Evolutionary conservation across 2,888 invertebrate genomes (phyloP), one percentile per base, ranked within the genome.

Genomic region (Horisme vitalbata): DNA sequence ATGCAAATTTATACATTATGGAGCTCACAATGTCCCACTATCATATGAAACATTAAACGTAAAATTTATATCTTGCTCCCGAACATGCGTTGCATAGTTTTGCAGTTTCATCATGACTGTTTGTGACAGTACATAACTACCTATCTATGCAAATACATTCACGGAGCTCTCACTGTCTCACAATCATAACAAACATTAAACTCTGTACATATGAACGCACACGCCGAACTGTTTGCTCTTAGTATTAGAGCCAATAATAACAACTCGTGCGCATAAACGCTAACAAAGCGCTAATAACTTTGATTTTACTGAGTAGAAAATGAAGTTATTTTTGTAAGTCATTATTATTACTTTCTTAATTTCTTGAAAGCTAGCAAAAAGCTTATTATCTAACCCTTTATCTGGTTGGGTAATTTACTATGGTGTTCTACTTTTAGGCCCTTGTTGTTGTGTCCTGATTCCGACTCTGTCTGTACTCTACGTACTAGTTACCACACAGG

Each of bases 231-330:
- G 60, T 68, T 68, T 66, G 55, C 53, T 59, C 49, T 59, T 49
- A 55, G 46, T 49, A 59, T 68, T 64, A 64, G 49, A 49, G 49
- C 37, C 56, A 61, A 65, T 63, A 59, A 58, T 44, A 54, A 55
- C 41, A 35, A 36, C 57, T 37, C 50, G 52, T 46, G 45, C 45
- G 48, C 33, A 26, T 35, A 32, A 20, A 36, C 31, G 27, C 41
- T 46, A 46, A 36, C 24, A 21, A 21, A 41, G 31, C 21, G 41
- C 46, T 36, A 41, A 46, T 35, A 21, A 36, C 20, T 5, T 15
- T 21, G 14, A 14, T 35, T 41, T 41, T 39, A 23, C 33, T 31
- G 35, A n/a, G n/a, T n/a, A n/a, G n/a, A n/a, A n/a, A n/a, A n/a
- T n/a, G n/a, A n/a, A n/a, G n/a, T n/a, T n/a, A n/a, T n/a, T n/a